Evolutionary conservation across 2,113 vertebrate genomes (phyloP), one percentile per base, ranked within the genome.

Genomic region (Gymnobelideus leadbeateri): DNA sequence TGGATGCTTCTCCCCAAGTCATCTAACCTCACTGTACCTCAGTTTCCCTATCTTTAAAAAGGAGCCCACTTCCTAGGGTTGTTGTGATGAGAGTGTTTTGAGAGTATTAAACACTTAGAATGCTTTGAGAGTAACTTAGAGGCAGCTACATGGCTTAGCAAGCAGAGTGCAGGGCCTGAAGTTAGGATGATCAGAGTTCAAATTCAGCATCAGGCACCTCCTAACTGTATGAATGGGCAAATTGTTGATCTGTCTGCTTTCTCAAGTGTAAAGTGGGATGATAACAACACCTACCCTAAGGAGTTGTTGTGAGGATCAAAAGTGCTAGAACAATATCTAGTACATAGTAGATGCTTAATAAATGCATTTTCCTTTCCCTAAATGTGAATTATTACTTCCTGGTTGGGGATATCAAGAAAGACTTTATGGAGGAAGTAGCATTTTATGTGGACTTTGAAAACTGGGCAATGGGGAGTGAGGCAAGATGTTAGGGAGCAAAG

Each of bases 401-500:
- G 26, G 11, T 61, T 61, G 26, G 57, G 57, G 57, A 31, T 10
- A 61, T 11, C 57, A 99, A 98, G 98, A 99, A 98, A 98, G 97
- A 98, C 98, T 98, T 98, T 97, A 98, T 31, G 57, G 28, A 61
- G 57, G 57, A 31, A 2, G 28, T 31, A 61, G 10, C 26, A 31
- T 61, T 12, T 61, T 10, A 31, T 31, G 26, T 61, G 10, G 28
- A 61, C 57, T 61, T 31, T 61, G 26, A 61, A 61, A 61, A 61
- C 31, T 61, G 57, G 57, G 57, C 28, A 61, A 61, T 3, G 11
- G 28, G 28, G 14, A 14, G 11, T 24, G 53, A 8, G 54, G 10
- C 28, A 61, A 28, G 55, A 61, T 61, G 55, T 26, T 10, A 61
- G 28, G 28, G 57, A 31, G 57, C 28, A 61, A 61, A 61, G 10